Evolutionary conservation across 2,888 invertebrate species (phyloP), one percentile per base, ranked within the genome.

Genomic region (Alloplasta piceator): DNA sequence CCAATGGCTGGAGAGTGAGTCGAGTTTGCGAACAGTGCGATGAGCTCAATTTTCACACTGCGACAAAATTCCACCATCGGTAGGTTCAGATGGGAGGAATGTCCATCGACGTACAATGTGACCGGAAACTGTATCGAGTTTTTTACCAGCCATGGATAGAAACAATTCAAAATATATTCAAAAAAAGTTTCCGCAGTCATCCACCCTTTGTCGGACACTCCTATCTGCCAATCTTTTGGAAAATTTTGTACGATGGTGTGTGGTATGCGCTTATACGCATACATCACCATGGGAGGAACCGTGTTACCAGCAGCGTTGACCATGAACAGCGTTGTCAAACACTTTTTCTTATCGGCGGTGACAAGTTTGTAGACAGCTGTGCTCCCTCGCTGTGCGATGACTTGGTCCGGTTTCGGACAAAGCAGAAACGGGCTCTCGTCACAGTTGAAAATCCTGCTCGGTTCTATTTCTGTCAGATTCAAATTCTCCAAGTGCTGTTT

Each of bases 61-160:
- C 81, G 77, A 82, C 90, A 91, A 87, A 91, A 91, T 60, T 91
- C 80, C 74, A 88, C 88, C 6, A 89, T 75, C 60, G 88, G 86
- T 70, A 89, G 67, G 36, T 87, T 88, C 66, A 91, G 64, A 82
- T 92, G 91, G 14, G 90, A 91, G 3, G 82, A 76, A 83, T 92
- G 90, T 5, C 90, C 89, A 86, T 92, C 91, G 14, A 92, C 79
- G 70, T 90, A 92, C 46, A 91, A 82, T 67, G 92, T 86, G 52
- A 91, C 86, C 64, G 84, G 91, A 14, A 86, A 83, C 68, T 83
- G 26, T 56, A 90, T 88, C 39, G 86, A 80, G 68, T 89, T 85
- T 78, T 86, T 78, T 66, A 85, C 56, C 46, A 91, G 77, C 90
- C 90, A 91, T 68, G 87, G 87, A 80, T 86, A 74, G 82, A 92